phyloP scores from a whole-genome alignment of 2,888 invertebrate species.

The Halocaridina rubra region DNA sequence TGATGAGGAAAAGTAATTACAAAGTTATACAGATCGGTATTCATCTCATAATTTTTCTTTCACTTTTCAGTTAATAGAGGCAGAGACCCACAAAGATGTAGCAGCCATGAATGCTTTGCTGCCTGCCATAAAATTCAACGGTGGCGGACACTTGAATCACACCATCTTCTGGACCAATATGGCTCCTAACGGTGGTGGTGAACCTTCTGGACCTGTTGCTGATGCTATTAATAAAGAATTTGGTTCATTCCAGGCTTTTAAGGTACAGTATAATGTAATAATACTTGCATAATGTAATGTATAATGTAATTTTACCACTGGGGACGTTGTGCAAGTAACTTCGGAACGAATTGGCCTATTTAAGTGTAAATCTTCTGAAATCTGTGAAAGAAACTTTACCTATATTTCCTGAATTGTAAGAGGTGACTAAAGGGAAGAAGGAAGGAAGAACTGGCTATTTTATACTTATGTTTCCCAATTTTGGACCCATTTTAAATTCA shows the following conservation, averaged over 20 bases:
- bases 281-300: too few relatives aligned
- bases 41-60: neutral
- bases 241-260: conserved; percentile 59
- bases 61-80: conserved; percentile 49
- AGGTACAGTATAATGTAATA: conserved; percentile 23
- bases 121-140: conserved; percentile 94
- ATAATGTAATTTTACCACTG: too few relatives aligned
- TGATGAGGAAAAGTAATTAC: neutral
- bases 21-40: neutral
- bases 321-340: too few relatives aligned
- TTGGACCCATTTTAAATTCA: too few relatives aligned
- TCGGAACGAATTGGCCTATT: too few relatives aligned
- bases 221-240: conserved; percentile 53
- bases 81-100: conserved; percentile 75
- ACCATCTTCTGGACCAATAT: conserved; percentile 91
- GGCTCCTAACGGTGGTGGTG: conserved; percentile 51
- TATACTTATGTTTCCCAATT: too few relatives aligned
- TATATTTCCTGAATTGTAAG: too few relatives aligned
- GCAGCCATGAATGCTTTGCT: conserved; percentile 82
- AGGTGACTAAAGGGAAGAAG: too few relatives aligned
- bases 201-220: conserved; percentile 48
- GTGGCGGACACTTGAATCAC: conserved; percentile 99
- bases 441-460: too few relatives aligned
- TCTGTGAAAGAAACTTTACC: too few relatives aligned
- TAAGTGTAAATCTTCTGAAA: too few relatives aligned